phyloP scores from a whole-genome alignment of 2,888 invertebrate species.

The Standfussiana lucernea region DNA sequence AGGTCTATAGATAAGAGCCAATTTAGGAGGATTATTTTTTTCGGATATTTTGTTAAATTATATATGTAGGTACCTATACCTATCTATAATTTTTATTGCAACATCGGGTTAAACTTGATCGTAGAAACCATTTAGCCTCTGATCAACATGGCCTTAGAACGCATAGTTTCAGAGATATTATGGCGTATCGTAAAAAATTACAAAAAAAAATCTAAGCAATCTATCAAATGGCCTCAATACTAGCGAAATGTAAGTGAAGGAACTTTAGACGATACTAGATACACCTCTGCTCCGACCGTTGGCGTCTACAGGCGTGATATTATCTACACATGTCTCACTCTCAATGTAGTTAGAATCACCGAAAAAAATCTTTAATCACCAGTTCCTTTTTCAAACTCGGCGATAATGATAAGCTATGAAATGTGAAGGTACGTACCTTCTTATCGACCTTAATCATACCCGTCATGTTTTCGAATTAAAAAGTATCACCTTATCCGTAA shows the following conservation, averaged over 20 bases:
- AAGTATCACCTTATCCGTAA: neutral
- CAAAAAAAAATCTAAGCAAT: neutral
- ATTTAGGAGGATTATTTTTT: neutral
- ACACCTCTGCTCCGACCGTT: neutral
- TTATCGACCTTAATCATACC: neutral
- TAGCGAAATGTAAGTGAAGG: neutral
- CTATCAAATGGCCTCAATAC: neutral
- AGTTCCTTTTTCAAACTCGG: neutral
- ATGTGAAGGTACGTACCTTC: too few relatives aligned
- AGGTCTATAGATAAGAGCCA: neutral
- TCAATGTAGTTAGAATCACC: neutral
- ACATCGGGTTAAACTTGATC: neutral
- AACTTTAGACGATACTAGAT: neutral
- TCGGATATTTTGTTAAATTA: too few relatives aligned
- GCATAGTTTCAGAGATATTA: neutral
- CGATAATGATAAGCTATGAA: neutral
- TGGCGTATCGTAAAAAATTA: neutral
- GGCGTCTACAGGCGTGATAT: neutral
- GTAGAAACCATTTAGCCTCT: neutral
- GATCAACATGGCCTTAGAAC: neutral
- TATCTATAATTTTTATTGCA: neutral
- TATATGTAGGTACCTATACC: too few relatives aligned
- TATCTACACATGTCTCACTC: neutral
- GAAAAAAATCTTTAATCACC: neutral
- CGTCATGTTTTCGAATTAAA: neutral